Percentiles rank a stretch among this genome's conserved stretches.
phyloP scores from a whole-genome alignment of 2,797 vertebrate genomes.

The Lophura swinhoii region DNA sequence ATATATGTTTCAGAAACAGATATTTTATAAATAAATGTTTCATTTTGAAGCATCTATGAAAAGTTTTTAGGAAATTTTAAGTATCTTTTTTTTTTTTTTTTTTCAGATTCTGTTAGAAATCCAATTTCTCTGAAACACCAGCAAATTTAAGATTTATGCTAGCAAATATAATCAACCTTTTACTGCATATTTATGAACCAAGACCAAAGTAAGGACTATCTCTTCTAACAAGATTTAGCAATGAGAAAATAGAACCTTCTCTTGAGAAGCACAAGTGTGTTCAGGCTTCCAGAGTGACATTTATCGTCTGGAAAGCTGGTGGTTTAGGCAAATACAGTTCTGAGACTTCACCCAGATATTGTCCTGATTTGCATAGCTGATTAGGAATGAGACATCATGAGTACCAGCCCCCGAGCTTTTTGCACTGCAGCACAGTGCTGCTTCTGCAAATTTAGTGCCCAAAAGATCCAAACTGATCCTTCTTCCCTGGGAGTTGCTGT shows the following conservation, averaged over 20 bases:
- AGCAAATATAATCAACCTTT: not conserved
- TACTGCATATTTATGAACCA: not conserved
- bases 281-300: not conserved
- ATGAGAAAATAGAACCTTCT: not conserved
- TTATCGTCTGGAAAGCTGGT: not conserved
- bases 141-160: not conserved
- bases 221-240: not conserved
- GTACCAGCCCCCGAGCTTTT: not conserved
- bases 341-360: not conserved
- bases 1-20: not conserved
- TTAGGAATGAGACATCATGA: not conserved
- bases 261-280: not conserved
- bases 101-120: not conserved
- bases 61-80: not conserved
- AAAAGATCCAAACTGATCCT: not conserved
- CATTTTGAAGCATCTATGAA: not conserved
- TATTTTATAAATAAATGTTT: not conserved
- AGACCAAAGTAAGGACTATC: not conserved
- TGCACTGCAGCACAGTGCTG: not conserved
- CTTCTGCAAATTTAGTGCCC: not conserved
- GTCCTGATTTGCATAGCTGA: not conserved
- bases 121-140: not conserved
- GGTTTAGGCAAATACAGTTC: not conserved
- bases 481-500: not conserved
- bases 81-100: fast-evolving